These are phyloP conservation scores for Orthosia incerta DNA, from an alignment of 2,888 invertebrate genomes.

Conservation along the genomic window DNA sequence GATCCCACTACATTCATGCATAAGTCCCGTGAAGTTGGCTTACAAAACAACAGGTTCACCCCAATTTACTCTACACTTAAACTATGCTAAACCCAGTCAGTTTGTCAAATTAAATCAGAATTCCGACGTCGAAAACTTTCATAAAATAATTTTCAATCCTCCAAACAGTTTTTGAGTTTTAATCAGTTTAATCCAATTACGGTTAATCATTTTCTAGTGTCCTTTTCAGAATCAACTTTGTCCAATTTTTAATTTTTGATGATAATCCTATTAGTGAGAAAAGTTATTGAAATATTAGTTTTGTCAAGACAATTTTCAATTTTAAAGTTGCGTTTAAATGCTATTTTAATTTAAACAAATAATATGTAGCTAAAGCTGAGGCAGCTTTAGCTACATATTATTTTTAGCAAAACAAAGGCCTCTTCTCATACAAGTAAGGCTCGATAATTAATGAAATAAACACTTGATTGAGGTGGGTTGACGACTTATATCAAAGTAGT, in stretches of 20 bases:
- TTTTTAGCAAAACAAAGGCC: no score
- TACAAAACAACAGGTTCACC: neutral
- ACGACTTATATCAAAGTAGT: no score
- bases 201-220: conserved; percentile 18
- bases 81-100: neutral
- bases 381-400: no score
- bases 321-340: neutral
- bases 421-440: no score
- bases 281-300: neutral
- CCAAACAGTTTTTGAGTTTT: conserved; percentile 31
- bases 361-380: no score
- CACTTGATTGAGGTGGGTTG: no score
- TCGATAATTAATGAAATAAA: no score
- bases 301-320: neutral
- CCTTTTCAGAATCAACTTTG: conserved; percentile 14
- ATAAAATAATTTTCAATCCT: conserved; percentile 6
- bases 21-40: no score
- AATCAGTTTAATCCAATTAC: conserved; percentile 38
- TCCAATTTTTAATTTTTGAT: conserved; percentile 17
- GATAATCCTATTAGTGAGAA: conserved; percentile 28
- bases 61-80: neutral
- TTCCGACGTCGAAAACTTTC: conserved; percentile 13
- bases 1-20: no score
- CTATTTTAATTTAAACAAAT: neutral
- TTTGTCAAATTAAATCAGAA: conserved; percentile 17